Base-by-base conservation (phyloP, 2,888 invertebrate genomes). In the Hirtodrosophila alboralis region DNA sequence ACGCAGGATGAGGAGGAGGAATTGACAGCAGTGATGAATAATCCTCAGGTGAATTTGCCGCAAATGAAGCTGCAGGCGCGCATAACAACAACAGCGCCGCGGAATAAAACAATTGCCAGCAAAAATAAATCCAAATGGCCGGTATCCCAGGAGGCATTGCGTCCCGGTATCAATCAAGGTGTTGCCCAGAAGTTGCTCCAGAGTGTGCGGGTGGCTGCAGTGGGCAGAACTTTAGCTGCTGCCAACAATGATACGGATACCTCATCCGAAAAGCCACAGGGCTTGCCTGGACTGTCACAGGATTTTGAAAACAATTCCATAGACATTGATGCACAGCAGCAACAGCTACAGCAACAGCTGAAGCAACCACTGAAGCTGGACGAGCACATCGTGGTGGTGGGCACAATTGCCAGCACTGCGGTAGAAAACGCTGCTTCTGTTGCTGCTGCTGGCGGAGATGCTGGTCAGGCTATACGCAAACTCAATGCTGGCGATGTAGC, bases 261-360 rank as follows among this genome's bases (percentile, higher is more conserved):
- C 0, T 86, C 90, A 2, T 88, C 90, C 1, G 89, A 90, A 51
- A 89, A 89, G 51, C 87, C 87, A 0, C 87, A 87, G 28, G 53
- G 67, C 13, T 62, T 88, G 10, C 68, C 87, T n/a, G n/a, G n/a
- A 1, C 48, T 88, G 23, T 80, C 88, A 7, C 90, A 89, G 56
- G 90, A 90, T 43, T 89, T 90, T 43, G 90, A 90, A 57, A 90
- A 89, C 47, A 90, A 90, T 59, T 90, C 90, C 4, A 90, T 90
- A 5, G 90, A 90, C 43, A 85, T 83, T 1, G 89, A 89, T 38
- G 86, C 89, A 2, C 88, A 85, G 21, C 86, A 47, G 44, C 58
- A 34, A 57, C 69, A 34, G 34, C 59, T 28, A 40, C 64, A 63
- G 34, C 68, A 34, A 41, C 68, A 30, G 27, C 37, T 54, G 27